Evolutionary conservation across 2,797 vertebrate species (phyloP).

Genomic region (Trachurus trachurus): DNA sequence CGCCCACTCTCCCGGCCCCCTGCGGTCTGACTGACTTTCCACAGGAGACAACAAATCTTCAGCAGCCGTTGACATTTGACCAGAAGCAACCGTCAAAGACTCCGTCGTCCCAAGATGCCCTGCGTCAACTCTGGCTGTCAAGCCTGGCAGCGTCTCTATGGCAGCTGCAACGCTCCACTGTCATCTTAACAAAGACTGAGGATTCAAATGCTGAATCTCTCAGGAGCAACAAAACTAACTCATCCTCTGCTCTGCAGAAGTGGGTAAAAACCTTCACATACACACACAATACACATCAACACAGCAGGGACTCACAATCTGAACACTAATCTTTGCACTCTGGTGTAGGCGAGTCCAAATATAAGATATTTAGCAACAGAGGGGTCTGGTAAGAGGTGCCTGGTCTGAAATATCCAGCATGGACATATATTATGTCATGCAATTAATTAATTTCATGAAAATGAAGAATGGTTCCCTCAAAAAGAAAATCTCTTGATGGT

Average conservation of each 20-base stretch:
- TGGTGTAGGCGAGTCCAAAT: not conserved
- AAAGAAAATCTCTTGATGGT: not conserved
- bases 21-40: constrained; percentile 12
- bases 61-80: not conserved
- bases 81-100: not conserved
- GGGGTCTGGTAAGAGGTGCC: not conserved
- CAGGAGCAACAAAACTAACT: not conserved
- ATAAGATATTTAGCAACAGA: not conserved
- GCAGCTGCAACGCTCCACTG: constrained; percentile 11
- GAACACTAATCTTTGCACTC: not conserved
- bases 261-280: not conserved
- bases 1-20: not conserved
- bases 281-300: not conserved
- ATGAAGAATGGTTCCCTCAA: not conserved
- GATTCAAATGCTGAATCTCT: constrained; percentile 3
- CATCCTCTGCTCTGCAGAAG: not conserved
- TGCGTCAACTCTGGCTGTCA: constrained; percentile 3
- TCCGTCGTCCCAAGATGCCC: not conserved
- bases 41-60: not conserved
- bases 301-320: not conserved
- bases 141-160: not conserved
- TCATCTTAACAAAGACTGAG: constrained; percentile 6
- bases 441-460: not conserved
- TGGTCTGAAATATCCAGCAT: not conserved
- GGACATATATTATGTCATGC: not conserved